Percentiles rank a stretch among this genome's conserved stretches.
Conservation (phyloP, 2,797 vertebrate genomes). For the Monodelphis domestica region DNA sequence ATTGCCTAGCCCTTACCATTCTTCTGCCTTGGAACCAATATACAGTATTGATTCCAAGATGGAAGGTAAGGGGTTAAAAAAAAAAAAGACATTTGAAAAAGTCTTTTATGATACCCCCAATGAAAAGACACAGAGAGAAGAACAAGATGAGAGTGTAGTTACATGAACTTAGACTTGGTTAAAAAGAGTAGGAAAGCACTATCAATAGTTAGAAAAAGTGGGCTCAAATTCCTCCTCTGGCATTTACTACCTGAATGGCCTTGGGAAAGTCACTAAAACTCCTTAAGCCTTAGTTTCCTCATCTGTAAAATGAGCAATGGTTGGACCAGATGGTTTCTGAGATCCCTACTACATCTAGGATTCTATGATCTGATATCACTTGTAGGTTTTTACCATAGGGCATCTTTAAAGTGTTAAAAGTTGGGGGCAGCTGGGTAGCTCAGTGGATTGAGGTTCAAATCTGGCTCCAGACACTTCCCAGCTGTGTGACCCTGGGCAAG, state of each 20-base stretch:
- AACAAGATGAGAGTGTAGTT: background rate
- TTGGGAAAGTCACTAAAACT: background rate
- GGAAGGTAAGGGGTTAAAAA: too few species aligned
- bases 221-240: background rate
- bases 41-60: too few species aligned
- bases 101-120: background rate
- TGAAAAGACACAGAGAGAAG: background rate
- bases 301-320: background rate
- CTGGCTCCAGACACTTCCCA: too few species aligned
- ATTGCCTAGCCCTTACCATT: too few species aligned
- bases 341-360: background rate
- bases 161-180: background rate
- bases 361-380: background rate
- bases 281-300: background rate
- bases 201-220: background rate
- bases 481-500: too few species aligned
- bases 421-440: too few species aligned
- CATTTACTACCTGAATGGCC: background rate
- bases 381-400: background rate
- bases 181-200: background rate
- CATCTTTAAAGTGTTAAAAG: background rate
- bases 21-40: too few species aligned
- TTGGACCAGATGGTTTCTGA: background rate
- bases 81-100: background rate
- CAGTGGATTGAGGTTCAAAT: too few species aligned